phyloP scores from a whole-genome alignment of 92 coral and sea anemone species.

The Paramuricea clavata region DNA sequence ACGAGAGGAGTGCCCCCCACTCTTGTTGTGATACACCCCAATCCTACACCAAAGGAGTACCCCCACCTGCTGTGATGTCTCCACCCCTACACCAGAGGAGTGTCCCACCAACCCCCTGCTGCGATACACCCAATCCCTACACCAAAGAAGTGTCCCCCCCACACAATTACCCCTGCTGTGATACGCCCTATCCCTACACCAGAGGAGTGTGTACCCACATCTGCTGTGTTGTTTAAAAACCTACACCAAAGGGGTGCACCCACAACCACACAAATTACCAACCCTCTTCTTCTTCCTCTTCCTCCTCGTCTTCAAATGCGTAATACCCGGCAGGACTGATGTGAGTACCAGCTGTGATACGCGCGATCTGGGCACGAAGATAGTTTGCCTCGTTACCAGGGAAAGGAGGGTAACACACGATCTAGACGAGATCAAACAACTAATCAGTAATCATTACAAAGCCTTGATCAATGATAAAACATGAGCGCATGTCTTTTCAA shows the following conservation, averaged over 20 bases:
- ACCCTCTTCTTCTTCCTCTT: conserved; percentile 96
- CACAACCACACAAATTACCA: not conserved
- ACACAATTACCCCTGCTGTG: no score
- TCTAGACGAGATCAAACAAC: conserved; percentile 55
- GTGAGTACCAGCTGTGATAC: conserved; percentile 90
- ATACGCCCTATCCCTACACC: no score
- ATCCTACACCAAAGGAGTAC: not conserved
- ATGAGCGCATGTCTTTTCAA: not conserved
- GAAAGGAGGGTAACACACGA: conserved; percentile 93
- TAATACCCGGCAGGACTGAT: conserved; percentile 96
- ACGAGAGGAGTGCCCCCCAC: not conserved
- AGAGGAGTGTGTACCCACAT: no score
- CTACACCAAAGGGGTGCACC: not conserved
- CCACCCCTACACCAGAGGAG: no score
- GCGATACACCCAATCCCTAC: no score
- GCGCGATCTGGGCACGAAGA: conserved; percentile 92
- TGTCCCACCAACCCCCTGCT: no score
- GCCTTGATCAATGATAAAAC: not conserved
- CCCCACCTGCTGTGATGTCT: no score
- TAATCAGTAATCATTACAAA: not conserved
- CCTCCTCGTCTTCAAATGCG: conserved; percentile 99
- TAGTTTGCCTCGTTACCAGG: conserved; percentile 98
- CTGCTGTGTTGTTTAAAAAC: no score
- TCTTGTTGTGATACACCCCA: not conserved
- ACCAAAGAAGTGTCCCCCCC: no score